These are phyloP conservation scores for Drosophila sechellia DNA, from an alignment of 1,140 invertebrate genomes.

Conservation along the genomic window DNA sequence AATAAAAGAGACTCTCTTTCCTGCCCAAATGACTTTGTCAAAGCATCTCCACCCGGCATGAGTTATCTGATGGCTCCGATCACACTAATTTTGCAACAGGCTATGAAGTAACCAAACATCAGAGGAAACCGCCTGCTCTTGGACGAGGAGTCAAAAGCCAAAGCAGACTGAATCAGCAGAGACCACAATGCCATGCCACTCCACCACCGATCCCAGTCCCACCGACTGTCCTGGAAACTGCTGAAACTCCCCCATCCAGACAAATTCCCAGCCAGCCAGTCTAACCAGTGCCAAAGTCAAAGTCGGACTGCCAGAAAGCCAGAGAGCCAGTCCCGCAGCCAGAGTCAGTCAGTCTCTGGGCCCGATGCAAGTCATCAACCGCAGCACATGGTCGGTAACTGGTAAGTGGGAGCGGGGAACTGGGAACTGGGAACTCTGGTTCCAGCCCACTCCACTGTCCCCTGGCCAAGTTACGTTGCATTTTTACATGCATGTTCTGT, in stretches of 20 bases:
- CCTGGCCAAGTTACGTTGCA: constrained; percentile 71
- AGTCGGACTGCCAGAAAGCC: constrained; percentile 52
- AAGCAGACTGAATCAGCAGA: constrained; percentile 33
- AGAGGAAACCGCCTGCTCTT: constrained; percentile 37
- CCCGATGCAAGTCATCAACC: constrained; percentile 73
- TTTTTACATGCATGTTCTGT: constrained; percentile 78
- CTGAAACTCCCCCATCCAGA: constrained; percentile 1
- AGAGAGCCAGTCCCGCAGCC: constrained; percentile 71
- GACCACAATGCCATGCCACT: constrained; percentile 28
- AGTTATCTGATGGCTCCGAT: constrained; percentile 34
- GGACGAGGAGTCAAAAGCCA: constrained; percentile 33
- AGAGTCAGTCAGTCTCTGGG: constrained; percentile 74
- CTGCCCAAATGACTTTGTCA: constrained; percentile 30
- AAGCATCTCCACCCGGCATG: constrained; percentile 2
- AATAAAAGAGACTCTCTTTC: neutral
- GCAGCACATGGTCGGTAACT: constrained; percentile 49
- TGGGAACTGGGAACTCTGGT: constrained; percentile 9
- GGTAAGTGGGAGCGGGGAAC: neutral
- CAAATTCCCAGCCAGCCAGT: constrained; percentile 68
- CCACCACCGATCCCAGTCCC: neutral
- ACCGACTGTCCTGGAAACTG: neutral
- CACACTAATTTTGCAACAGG: constrained; percentile 45
- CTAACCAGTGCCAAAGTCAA: constrained; percentile 64
- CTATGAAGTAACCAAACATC: constrained; percentile 45
- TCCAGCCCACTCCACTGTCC: constrained; percentile 33